Evolutionary conservation across 2,888 invertebrate species (phyloP).

Genomic region (Tenthredo distinguenda): DNA sequence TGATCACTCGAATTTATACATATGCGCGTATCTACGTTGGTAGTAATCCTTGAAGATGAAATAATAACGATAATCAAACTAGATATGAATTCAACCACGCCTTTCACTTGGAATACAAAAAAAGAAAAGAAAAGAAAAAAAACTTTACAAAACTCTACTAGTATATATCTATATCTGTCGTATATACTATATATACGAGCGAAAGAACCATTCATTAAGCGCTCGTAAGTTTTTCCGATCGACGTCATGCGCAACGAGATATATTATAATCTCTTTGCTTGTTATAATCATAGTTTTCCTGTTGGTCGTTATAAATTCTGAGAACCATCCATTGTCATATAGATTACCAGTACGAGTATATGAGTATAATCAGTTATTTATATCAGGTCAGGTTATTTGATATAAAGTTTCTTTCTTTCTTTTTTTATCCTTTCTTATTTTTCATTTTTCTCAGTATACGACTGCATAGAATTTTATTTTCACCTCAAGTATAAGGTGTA

Average conservation of each 20-base stretch:
- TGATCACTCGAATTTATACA: background rate
- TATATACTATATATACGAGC: background rate
- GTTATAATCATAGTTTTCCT: constrained; percentile 2
- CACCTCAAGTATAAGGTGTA: background rate
- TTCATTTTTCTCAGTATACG: background rate
- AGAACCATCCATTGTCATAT: background rate
- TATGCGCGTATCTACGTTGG: background rate
- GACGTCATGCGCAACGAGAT: background rate
- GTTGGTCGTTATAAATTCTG: constrained; percentile 2
- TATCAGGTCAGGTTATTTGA: constrained; percentile 2
- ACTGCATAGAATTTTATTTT: constrained; percentile 2
- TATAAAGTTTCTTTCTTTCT: background rate
- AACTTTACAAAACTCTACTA: background rate
- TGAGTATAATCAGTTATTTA: background rate
- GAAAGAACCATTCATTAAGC: background rate
- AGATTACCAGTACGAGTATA: background rate
- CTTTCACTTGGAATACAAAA: background rate
- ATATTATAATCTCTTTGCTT: background rate
- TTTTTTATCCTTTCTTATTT: background rate
- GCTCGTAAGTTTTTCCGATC: background rate
- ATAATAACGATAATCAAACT: background rate
- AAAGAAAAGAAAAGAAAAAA: background rate
- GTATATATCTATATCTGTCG: background rate
- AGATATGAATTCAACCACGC: background rate
- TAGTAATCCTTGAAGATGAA: background rate